phyloP scores from a whole-genome alignment of 2,113 vertebrate genomes.

The Arothron firmamentum region DNA sequence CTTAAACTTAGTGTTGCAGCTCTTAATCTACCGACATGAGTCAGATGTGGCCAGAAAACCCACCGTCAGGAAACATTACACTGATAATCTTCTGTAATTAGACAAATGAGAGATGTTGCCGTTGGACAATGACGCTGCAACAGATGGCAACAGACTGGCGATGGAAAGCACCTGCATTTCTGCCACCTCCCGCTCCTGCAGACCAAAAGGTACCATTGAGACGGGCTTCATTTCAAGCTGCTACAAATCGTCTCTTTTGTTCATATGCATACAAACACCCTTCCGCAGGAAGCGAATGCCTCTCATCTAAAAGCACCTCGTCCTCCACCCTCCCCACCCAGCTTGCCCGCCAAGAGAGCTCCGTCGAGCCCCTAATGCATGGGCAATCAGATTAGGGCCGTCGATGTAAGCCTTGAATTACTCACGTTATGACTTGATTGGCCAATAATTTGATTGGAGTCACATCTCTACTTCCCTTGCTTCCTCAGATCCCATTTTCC shows the following conservation, averaged over 20 bases:
- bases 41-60: constrained; percentile 49
- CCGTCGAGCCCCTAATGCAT: constrained; percentile 81
- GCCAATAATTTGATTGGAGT: constrained; percentile 89
- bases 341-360: constrained; percentile 72
- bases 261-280: constrained; percentile 13
- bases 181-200: not conserved
- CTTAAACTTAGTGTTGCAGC: constrained; percentile 20
- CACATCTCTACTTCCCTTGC: constrained; percentile 78
- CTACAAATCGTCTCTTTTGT: constrained; percentile 14
- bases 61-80: constrained; percentile 51
- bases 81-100: constrained; percentile 61
- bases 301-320: constrained; percentile 48
- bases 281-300: constrained; percentile 28
- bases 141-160: constrained; percentile 54
- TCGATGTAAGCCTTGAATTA: constrained; percentile 85
- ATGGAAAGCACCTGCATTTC: constrained; percentile 36
- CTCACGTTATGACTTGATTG: constrained; percentile 89
- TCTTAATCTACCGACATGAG: constrained; percentile 40
- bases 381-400: constrained; percentile 85
- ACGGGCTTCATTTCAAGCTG: constrained; percentile 26
- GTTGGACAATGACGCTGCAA: constrained; percentile 50
- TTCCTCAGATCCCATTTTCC: constrained; percentile 38
- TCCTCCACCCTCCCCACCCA: constrained; percentile 42
- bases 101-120: constrained; percentile 62
- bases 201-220: not conserved